phyloP scores from a whole-genome alignment of 2,888 invertebrate genomes.

The Pollenia griseotomentosa region DNA sequence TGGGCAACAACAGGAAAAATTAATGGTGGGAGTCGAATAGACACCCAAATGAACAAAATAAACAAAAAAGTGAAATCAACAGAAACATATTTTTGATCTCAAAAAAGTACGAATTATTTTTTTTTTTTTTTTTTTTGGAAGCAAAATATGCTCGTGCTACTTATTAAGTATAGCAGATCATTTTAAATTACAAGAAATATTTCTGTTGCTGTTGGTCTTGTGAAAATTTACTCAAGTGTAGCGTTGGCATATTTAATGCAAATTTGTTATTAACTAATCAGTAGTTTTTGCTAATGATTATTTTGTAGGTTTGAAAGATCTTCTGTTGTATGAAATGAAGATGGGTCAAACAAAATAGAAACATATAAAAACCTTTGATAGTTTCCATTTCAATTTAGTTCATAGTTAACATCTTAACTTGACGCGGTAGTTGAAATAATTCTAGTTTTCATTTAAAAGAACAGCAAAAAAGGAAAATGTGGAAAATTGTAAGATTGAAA shows the following conservation, averaged over 20 bases:
- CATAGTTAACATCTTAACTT: constrained; percentile 43
- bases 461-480: constrained; percentile 77
- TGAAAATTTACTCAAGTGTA: constrained; percentile 65
- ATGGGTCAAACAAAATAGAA: constrained; percentile 42
- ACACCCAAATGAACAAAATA: neutral
- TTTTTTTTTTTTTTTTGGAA: neutral
- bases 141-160: neutral
- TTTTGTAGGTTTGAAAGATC: constrained; percentile 18
- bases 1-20: constrained; percentile 51
- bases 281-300: constrained; percentile 44
- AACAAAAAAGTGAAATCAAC: constrained; percentile 43
- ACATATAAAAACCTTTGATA: constrained; percentile 60
- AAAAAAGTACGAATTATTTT: neutral
- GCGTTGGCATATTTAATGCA: constrained; percentile 59
- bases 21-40: constrained; percentile 68
- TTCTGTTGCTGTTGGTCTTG: constrained; percentile 1
- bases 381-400: constrained; percentile 54
- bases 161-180: neutral
- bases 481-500: constrained; percentile 79
- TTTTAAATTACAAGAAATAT: constrained; percentile 7
- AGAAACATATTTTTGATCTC: constrained; percentile 38
- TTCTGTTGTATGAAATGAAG: constrained; percentile 33
- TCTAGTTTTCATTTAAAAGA: constrained; percentile 5
- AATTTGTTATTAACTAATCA: constrained; percentile 64
- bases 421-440: constrained; percentile 2